phyloP scores from a whole-genome alignment of 1,140 invertebrate species.

The Drosophila dunni region DNA sequence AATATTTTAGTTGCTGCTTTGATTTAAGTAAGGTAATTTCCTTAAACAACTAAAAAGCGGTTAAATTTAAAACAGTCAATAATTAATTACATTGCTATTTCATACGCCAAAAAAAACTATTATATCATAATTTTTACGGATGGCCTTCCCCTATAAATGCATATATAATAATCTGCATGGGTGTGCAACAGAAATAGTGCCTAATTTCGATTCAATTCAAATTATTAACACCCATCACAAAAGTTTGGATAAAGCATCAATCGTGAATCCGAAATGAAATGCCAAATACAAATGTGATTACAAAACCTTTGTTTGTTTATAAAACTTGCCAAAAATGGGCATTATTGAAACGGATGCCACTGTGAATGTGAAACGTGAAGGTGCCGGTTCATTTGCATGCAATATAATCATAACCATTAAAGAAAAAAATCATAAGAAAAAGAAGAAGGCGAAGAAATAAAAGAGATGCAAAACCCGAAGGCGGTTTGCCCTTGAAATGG shows the following conservation, averaged over 20 bases:
- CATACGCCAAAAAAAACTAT: not conserved
- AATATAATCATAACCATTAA: constrained; percentile 14
- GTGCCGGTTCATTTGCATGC: constrained; percentile 67
- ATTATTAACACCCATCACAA: constrained; percentile 48
- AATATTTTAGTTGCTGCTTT: not conserved
- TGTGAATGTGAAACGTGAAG: constrained; percentile 69
- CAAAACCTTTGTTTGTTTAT: constrained; percentile 53
- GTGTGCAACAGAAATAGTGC: constrained; percentile 7
- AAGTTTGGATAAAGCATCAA: constrained; percentile 25
- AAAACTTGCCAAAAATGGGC: constrained; percentile 56
- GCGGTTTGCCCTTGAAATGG: constrained; percentile 72
- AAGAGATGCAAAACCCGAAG: constrained; percentile 57
- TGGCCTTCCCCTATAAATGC: not conserved
- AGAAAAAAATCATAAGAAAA: too few species aligned
- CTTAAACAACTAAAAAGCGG: not conserved
- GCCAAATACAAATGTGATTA: constrained; percentile 57
- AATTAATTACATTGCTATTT: too few species aligned
- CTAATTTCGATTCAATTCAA: constrained; percentile 40
- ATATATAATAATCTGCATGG: not conserved
- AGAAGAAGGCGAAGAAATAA: not conserved
- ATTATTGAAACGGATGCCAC: constrained; percentile 56
- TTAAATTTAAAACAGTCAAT: too few species aligned
- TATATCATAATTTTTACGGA: too few species aligned
- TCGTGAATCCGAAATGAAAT: constrained; percentile 51
- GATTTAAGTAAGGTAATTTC: not conserved